Evolutionary conservation across 2,797 vertebrate genomes (phyloP), one percentile per base, ranked within the genome.

Genomic region (Syndactyla subalaris): DNA sequence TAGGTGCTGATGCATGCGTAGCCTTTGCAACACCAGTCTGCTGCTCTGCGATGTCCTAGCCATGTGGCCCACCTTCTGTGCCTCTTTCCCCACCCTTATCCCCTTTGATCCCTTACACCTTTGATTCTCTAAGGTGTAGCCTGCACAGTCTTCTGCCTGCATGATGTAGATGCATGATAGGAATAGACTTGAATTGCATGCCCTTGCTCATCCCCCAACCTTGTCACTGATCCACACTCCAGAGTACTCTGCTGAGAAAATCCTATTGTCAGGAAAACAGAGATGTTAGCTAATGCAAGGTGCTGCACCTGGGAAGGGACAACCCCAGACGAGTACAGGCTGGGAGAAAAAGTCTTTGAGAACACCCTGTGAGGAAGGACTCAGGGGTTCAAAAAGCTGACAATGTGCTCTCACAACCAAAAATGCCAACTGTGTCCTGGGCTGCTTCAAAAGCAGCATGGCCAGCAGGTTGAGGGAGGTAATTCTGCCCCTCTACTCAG

Each of bases 1-100:
- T 51, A 70, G 51, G 15, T 65, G 34, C 45, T 88, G 76, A 36
- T 62, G 39, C 66, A 65, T 46, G 12, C 18, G 17, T 36, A 82
- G n/a, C 18, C 30, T 87, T 88, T 79, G 43, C 26, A 68, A 21
- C 26, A 49, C 12, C 22, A 43, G 4, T 34, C 9, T 48, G 24
- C 65, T 61, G 38, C 57, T 78, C 55, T 73, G 43, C 36, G 32
- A 14, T 32, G 57, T 32, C 21, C 51, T 62, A 27, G 17, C 27
- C 54, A 43, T 1, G 0, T 30, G 49, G 9, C 8, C 18, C 4
- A 7, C 29, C 5, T 51, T 29, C 30, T 27, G 4, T n/a, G 58
- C 49, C 36, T 67, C 41, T 70, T 45, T 82, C n/a, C 48, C 34
- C 23, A 34, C 12, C 19, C 14, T 63, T 55, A 36, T 22, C 8